A percentile compares a stretch with the other conserved stretches of the same genome.
These are phyloP conservation scores for Gnathonemus longibarbis DNA, from an alignment of 2,113 vertebrate genomes.

Conservation along the genomic window DNA sequence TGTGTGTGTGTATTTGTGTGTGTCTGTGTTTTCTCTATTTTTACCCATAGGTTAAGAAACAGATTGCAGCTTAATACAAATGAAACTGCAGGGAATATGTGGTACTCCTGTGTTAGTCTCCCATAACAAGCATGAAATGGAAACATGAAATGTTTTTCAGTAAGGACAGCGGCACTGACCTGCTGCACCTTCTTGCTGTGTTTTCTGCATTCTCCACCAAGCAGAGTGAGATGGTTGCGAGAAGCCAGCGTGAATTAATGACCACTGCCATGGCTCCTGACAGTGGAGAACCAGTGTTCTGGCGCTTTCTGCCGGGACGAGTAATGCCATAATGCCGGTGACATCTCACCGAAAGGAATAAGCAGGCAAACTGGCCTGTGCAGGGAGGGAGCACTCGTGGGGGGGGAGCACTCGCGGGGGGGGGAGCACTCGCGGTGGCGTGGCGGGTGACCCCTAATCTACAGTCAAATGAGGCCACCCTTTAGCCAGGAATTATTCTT, in stretches of 20 bases:
- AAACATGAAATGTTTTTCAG: not conserved
- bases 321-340: not conserved
- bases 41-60: not conserved
- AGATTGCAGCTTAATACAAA: not conserved
- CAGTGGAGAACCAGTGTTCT: not conserved
- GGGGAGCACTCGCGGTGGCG: not conserved
- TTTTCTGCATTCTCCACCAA: not conserved
- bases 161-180: not conserved
- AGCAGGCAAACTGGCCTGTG: not conserved
- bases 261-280: constrained; percentile 2
- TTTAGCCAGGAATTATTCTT: not conserved
- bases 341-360: not conserved
- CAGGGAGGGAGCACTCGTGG: not conserved
- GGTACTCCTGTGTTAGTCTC: not conserved
- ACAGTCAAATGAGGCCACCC: not conserved
- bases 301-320: not conserved
- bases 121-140: not conserved
- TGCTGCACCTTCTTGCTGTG: not conserved
- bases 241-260: not conserved
- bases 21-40: not conserved
- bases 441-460: not conserved
- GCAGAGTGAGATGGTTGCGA: not conserved
- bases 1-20: not conserved
- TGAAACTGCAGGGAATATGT: not conserved
- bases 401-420: not conserved